Evolutionary conservation across 35 echinoderm and acorn worm genomes (phyloP).

Genomic region (Nesometra sesokonis): DNA sequence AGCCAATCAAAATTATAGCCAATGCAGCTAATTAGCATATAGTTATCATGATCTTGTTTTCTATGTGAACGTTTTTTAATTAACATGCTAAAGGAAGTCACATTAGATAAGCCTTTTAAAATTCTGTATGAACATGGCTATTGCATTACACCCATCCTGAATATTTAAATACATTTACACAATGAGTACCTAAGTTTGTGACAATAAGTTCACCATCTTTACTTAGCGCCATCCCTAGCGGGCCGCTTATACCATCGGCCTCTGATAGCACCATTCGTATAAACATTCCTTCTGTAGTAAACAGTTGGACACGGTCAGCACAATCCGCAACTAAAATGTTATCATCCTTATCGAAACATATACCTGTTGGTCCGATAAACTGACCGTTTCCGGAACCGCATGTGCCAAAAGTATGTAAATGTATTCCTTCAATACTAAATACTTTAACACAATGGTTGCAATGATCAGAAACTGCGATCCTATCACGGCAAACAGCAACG

Average conservation of each 20-base stretch:
- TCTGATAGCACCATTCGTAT: constrained; percentile 69
- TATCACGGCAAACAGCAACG: constrained; percentile 54
- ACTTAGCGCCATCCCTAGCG: constrained; percentile 67
- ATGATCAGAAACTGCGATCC: constrained; percentile 86
- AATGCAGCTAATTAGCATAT: too few species aligned
- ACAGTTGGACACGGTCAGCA: constrained; percentile 88
- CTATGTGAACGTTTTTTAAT: too few species aligned
- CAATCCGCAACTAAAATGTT: constrained; percentile 98
- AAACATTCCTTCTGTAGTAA: constrained; percentile 78
- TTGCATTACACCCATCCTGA: constrained; percentile 82
- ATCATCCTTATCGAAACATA: constrained; percentile 84
- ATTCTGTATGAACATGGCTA: too few species aligned
- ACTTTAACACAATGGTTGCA: constrained; percentile 98
- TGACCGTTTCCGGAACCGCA: constrained; percentile 90
- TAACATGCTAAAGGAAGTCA: too few species aligned
- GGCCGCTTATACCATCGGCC: constrained; percentile 83
- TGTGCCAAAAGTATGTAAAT: constrained; percentile 77
- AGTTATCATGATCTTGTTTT: too few species aligned
- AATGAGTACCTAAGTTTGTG: constrained; percentile 95
- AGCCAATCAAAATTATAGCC: too few species aligned
- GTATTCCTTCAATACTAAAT: constrained; percentile 66
- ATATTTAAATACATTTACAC: constrained; percentile 94
- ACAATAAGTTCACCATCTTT: constrained; percentile 75
- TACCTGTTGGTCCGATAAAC: constrained; percentile 94
- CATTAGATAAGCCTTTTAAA: too few species aligned